A percentile compares a stretch with the other conserved stretches of the same genome.
Evolutionary conservation across 2,888 invertebrate genomes (phyloP).

Genomic region (Drosophila greeni): DNA sequence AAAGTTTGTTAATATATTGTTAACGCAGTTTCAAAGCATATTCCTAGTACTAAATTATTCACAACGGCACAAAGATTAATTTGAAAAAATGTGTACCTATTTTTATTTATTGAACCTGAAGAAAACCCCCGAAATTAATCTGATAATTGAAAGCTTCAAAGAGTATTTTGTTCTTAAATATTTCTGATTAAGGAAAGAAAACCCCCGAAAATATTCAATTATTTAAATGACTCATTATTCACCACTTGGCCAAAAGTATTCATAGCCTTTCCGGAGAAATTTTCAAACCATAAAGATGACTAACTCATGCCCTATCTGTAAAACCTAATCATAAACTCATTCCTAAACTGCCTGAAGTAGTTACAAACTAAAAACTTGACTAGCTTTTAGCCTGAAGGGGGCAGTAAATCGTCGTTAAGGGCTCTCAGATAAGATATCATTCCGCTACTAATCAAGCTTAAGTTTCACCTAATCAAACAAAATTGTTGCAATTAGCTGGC

Average conservation of each 20-base stretch:
- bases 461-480: slow-evolving; percentile 31
- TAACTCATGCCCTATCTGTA: background rate
- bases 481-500: slow-evolving; percentile 28
- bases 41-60: too few relatives aligned
- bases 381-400: background rate
- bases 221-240: background rate
- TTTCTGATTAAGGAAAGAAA: background rate
- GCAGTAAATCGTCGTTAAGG: slow-evolving; percentile 5
- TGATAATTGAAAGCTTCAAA: background rate
- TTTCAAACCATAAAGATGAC: background rate
- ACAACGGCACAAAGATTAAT: too few relatives aligned
- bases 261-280: background rate
- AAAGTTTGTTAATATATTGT: too few relatives aligned
- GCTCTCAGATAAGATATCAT: slow-evolving; percentile 25
- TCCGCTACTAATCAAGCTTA: slow-evolving; percentile 24
- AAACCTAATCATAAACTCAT: slow-evolving; percentile 2
- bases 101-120: background rate
- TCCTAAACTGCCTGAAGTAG: slow-evolving; percentile 8
- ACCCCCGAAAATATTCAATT: background rate
- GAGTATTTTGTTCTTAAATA: background rate
- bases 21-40: too few relatives aligned
- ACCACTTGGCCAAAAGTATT: background rate
- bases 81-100: background rate
- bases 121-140: background rate
- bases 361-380: background rate